phyloP scores from a whole-genome alignment of 2,113 vertebrate genomes.

The Dasypus novemcinctus region DNA sequence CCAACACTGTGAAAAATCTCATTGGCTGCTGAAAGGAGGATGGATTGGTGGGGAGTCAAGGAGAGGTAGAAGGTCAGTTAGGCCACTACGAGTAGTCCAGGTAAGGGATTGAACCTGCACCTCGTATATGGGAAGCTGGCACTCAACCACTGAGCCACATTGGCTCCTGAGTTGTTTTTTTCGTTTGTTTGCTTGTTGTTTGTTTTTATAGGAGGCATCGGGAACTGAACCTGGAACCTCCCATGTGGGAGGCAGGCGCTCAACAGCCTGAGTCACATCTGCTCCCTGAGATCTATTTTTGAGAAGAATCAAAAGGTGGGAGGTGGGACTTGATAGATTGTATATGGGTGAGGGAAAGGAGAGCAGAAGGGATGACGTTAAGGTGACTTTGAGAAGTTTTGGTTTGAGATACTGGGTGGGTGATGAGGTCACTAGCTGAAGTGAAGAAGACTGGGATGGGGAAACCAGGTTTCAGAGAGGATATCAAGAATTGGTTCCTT shows the following conservation, averaged over 20 bases:
- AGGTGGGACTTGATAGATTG: not conserved
- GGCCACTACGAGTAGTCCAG: not conserved
- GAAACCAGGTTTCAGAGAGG: not conserved
- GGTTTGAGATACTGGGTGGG: not conserved
- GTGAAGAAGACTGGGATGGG: not conserved
- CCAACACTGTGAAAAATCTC: not conserved
- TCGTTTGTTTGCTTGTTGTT: no score
- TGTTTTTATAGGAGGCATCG: no score
- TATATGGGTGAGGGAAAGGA: not conserved
- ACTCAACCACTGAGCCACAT: no score
- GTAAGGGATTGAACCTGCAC: not conserved
- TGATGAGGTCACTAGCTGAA: not conserved
- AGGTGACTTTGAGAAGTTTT: not conserved
- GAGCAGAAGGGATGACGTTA: not conserved
- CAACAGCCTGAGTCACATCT: no score
- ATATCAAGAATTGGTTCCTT: not conserved
- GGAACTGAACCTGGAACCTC: no score
- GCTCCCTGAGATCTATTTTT: not conserved
- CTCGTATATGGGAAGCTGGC: no score
- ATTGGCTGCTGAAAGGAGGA: not conserved
- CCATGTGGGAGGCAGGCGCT: no score
- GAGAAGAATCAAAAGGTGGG: not conserved
- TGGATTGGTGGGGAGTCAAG: not conserved
- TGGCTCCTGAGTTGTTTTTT: no score
- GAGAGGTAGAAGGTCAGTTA: not conserved